These are phyloP conservation scores for Lasioglossum lativentre DNA, from an alignment of 2,888 invertebrate species.

Conservation along the genomic window DNA sequence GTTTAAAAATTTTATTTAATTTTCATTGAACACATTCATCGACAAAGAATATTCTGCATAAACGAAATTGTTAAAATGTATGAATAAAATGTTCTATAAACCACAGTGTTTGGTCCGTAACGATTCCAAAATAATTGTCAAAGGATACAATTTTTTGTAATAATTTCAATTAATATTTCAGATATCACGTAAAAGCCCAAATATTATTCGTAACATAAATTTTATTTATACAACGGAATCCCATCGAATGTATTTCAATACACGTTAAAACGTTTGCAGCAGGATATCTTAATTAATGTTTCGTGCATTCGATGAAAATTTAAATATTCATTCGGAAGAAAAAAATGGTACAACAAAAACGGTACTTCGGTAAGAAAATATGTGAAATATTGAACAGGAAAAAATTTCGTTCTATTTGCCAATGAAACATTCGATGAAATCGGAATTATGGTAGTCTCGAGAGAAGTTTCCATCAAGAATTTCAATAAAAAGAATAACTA, in stretches of 20 bases:
- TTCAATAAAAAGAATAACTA: not conserved
- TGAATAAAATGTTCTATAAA: not conserved
- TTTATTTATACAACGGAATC: not conserved
- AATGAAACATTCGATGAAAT: not conserved
- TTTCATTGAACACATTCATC: not conserved
- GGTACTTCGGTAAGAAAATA: not conserved
- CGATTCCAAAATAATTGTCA: not conserved
- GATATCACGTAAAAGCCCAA: not conserved
- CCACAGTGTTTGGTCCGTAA: not conserved
- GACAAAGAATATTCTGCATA: not conserved
- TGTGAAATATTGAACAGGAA: not conserved
- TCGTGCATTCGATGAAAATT: not conserved
- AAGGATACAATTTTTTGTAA: not conserved
- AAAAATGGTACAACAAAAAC: not conserved
- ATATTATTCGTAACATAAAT: not conserved
- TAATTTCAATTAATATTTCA: not conserved
- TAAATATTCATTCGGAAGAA: not conserved
- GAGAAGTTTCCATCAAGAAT: not conserved
- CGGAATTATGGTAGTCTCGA: not conserved
- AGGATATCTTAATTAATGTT: not conserved
- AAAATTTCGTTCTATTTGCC: not conserved
- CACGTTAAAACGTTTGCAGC: not conserved
- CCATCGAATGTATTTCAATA: not conserved
- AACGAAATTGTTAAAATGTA: not conserved
- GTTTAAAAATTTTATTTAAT: not conserved